Base-by-base conservation (phyloP, 2,888 invertebrate genomes). In the Xanthorhoe designata region DNA sequence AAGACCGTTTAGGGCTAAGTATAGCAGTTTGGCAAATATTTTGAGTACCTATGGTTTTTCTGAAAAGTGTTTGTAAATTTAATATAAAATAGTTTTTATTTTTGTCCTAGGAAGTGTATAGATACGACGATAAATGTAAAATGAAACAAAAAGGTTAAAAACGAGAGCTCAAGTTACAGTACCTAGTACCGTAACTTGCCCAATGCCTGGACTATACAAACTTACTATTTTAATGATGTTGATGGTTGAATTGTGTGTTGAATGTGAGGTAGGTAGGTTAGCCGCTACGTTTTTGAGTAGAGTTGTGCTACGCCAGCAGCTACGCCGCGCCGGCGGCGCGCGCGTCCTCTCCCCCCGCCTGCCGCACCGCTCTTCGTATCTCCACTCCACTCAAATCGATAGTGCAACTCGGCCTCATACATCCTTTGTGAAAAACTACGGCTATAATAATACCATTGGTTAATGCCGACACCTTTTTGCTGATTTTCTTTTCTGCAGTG, bases 321-420 rank as follows among this genome's bases (percentile, higher is more conserved):
- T 61, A 56, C 61, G 64, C 47, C 15, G 42, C 9, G 13, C 7
- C 42, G 47, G 51, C 53, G 2, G 42, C 19, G 54, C 64, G 61
- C 50, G 47, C 49, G 18, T 35, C 45, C 53, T 51, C 53, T 58
- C 58, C 55, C 51, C 17, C 15, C 47, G 61, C 65, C 51, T 47
- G 32, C 60, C 63, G 66, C 68, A 58, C 70, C 70, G 61, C 66
- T 65, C 60, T 67, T 53, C 71, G 54, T 42, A 64, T 47, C 72
- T 63, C 56, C 38, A 55, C 66, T 49, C 62, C 38, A 55, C 66
- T 49, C 62, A 78, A 24, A 80, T 79, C 79, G 72, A 79, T 80
- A 80, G 62, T 72, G 80, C 78, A 79, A 61, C 71, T 67, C 73
- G 60, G 67, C 70, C 64, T 69, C 69, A 66, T 62, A 61, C 54